These are phyloP conservation scores for Caenorhabditis sp. DNA, from an alignment of 2,888 invertebrate genomes.

Conservation along the genomic window DNA sequence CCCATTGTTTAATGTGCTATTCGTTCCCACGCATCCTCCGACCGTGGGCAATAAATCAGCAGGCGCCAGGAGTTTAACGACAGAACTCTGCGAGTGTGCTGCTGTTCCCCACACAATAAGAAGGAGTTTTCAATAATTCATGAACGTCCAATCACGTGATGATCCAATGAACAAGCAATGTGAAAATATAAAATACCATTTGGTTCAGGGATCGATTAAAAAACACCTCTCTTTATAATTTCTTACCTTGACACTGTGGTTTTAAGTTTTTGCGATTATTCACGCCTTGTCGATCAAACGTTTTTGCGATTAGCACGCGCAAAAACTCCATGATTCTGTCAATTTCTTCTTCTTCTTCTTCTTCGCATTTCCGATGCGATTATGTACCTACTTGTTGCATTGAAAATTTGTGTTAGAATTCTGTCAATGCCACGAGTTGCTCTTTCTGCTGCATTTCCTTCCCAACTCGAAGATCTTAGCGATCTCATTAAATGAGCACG, in stretches of 20 bases:
- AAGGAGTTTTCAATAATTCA: constrained; percentile 3
- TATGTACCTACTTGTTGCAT: constrained; percentile 44
- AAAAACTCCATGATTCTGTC: constrained; percentile 20
- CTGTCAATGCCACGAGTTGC: not conserved
- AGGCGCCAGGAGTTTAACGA: constrained; percentile 32
- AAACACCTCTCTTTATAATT: no score
- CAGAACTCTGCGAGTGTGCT: constrained; percentile 26
- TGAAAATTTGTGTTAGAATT: constrained; percentile 18
- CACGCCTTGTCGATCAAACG: constrained; percentile 19
- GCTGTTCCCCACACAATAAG: constrained; percentile 16
- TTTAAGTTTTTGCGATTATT: constrained; percentile 12
- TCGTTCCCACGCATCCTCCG: constrained; percentile 35
- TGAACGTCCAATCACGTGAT: not conserved
- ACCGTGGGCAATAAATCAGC: constrained; percentile 32
- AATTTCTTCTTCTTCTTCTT: not conserved
- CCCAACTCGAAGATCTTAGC: constrained; percentile 26
- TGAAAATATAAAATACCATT: no score
- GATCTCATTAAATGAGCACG: constrained; percentile 33
- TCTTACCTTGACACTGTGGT: not conserved
- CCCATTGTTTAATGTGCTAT: constrained; percentile 20
- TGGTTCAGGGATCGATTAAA: no score
- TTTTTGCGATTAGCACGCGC: constrained; percentile 20
- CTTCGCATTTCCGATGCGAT: constrained; percentile 47
- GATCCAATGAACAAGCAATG: no score
- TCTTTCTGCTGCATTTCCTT: constrained; percentile 16